Evolutionary conservation across 2,888 invertebrate genomes (phyloP).

Genomic region (Apotomis capreana): DNA sequence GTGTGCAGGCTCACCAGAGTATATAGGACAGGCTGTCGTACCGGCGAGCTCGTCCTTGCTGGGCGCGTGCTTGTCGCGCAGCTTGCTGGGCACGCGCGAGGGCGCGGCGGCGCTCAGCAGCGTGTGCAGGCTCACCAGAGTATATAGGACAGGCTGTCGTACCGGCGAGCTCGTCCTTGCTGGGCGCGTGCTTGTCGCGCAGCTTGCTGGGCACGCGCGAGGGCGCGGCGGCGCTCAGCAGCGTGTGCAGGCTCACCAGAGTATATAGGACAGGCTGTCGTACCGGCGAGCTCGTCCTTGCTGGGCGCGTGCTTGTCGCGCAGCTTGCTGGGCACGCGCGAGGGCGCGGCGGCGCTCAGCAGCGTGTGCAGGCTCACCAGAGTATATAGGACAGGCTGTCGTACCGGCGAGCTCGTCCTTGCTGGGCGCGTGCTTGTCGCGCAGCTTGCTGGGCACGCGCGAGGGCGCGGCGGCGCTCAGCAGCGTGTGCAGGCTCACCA

Average conservation of each 20-base stretch:
- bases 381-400: neutral
- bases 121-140: constrained; percentile 73
- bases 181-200: constrained; percentile 59
- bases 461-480: constrained; percentile 58
- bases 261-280: too few species aligned
- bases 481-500: constrained; percentile 75
- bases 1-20: constrained; percentile 73
- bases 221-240: constrained; percentile 62
- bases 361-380: constrained; percentile 75
- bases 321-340: constrained; percentile 55
- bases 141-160: constrained; percentile 3
- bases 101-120: constrained; percentile 63
- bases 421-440: constrained; percentile 59
- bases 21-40: constrained; percentile 41
- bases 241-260: constrained; percentile 74
- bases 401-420: constrained; percentile 66
- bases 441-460: constrained; percentile 55
- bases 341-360: constrained; percentile 59
- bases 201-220: constrained; percentile 54
- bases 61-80: constrained; percentile 59
- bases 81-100: constrained; percentile 53
- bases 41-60: constrained; percentile 65
- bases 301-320: constrained; percentile 59
- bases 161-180: constrained; percentile 67
- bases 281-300: constrained; percentile 52